Percentiles rank a stretch among this genome's conserved stretches.
These are phyloP conservation scores for Sipha flava DNA, from an alignment of 1,140 invertebrate species.

Conservation along the genomic window DNA sequence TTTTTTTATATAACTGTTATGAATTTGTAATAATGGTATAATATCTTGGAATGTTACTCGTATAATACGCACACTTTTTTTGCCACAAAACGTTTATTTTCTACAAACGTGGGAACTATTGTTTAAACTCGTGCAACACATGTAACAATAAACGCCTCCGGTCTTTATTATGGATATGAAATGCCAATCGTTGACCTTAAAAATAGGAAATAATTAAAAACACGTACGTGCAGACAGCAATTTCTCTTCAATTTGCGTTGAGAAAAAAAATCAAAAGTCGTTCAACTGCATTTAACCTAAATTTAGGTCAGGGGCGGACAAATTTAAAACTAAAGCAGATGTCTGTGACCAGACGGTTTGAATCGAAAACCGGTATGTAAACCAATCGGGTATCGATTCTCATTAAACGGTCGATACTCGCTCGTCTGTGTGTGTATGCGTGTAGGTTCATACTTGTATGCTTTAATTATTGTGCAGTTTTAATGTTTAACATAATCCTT, in stretches of 20 bases:
- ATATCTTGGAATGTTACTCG: too few relatives aligned
- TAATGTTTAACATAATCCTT: not conserved
- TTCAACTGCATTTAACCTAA: not conserved
- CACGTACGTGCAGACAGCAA: too few relatives aligned
- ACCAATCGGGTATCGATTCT: not conserved
- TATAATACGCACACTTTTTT: too few relatives aligned
- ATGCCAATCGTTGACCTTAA: not conserved
- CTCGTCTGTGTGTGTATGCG: not conserved
- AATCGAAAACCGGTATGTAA: not conserved
- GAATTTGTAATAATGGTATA: not conserved
- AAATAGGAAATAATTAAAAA: not conserved
- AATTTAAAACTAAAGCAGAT: not conserved
- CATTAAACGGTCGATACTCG: constrained; percentile 14
- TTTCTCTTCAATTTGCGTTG: not conserved
- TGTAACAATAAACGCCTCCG: not conserved
- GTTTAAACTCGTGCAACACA: not conserved
- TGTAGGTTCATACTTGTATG: not conserved
- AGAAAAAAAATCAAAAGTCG: not conserved
- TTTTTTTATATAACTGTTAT: not conserved
- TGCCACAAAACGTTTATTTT: not conserved
- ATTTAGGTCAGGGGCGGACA: constrained; percentile 5
- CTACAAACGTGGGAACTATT: not conserved
- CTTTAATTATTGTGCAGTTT: not conserved
- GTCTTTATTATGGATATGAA: not conserved
- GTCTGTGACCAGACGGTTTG: not conserved